Evolutionary conservation across 1,140 invertebrate genomes (phyloP), one percentile per base, ranked within the genome.

Genomic region (Bombus breviceps): DNA sequence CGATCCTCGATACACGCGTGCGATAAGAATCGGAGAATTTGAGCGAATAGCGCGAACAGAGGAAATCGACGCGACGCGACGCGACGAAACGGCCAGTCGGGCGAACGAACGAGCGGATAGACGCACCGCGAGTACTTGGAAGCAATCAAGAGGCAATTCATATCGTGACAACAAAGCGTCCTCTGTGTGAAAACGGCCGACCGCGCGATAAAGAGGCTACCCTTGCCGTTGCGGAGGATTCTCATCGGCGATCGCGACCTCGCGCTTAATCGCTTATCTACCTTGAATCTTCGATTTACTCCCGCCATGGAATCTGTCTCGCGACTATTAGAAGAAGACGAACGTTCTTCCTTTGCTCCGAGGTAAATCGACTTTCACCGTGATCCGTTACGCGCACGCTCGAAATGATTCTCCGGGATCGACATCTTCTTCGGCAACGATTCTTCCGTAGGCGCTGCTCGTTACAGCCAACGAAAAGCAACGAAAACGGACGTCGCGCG

Each of bases 121-220:
- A 62, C 32, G 69, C 25, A 28, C 12, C 0, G 37, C 25, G 73
- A 41, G 37, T 80, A 84, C 90, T 88, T 85, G 88, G 89, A 92
- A 88, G 76, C 39, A 68, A 85, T 78, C 75, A 86, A 86, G 64
- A 79, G 84, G 69, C 88, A 87, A 87, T 89, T 89, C 85, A 72
- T 90, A 89, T 86, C 80, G 84, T 37, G 68, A 9, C 66, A 86
- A 90, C 85, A 84, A 79, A 69, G 88, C 85, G 53, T 68, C 62
- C 80, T 81, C 85, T 90, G 85, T 81, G 75, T 73, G 69, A 75
- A 69, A 89, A 89, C 84, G 81, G 75, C 15, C 85, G 80, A 82
- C 89, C 86, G 53, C 59, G 25, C 37, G 88, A 89, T 89, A 86
- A 86, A 83, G 85, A 78, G 66, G 59, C 15, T 32, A 64, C 39